These are phyloP conservation scores for Passer domesticus DNA, from an alignment of 2,113 vertebrate species.

Conservation along the genomic window DNA sequence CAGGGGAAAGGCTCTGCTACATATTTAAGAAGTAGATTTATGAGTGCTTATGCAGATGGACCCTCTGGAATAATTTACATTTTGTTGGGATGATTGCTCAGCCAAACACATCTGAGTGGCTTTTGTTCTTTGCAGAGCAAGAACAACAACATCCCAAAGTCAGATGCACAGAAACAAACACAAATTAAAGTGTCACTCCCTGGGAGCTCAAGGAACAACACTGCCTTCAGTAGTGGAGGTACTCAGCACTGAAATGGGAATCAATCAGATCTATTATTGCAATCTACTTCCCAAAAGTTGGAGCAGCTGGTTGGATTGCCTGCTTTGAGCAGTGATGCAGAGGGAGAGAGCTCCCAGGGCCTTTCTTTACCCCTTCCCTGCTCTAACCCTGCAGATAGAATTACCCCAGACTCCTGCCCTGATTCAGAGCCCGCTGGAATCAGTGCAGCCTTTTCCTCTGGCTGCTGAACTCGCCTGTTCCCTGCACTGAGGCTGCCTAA, in stretches of 20 bases:
- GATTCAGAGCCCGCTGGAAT: background rate
- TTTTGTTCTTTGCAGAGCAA: background rate
- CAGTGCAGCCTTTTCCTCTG: background rate
- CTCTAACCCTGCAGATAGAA: background rate
- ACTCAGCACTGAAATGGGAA: background rate
- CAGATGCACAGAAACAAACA: background rate
- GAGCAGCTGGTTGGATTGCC: background rate
- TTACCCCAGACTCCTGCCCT: background rate
- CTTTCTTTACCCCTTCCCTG: background rate
- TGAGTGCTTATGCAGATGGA: constrained; percentile 56
- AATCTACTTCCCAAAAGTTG: background rate
- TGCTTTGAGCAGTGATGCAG: background rate
- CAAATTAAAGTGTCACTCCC: background rate
- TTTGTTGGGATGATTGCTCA: constrained; percentile 33
- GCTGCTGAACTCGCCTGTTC: background rate
- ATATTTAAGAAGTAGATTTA: constrained; percentile 51
- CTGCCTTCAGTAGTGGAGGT: background rate
- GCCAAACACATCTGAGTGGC: background rate
- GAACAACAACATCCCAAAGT: background rate
- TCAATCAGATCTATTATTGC: background rate
- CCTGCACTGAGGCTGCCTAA: background rate
- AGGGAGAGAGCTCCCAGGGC: background rate
- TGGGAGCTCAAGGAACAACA: background rate
- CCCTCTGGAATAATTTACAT: constrained; percentile 48
- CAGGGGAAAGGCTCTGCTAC: constrained; percentile 17